These are phyloP conservation scores for Climacteris rufus DNA, from an alignment of 2,113 vertebrate species.

Conservation along the genomic window DNA sequence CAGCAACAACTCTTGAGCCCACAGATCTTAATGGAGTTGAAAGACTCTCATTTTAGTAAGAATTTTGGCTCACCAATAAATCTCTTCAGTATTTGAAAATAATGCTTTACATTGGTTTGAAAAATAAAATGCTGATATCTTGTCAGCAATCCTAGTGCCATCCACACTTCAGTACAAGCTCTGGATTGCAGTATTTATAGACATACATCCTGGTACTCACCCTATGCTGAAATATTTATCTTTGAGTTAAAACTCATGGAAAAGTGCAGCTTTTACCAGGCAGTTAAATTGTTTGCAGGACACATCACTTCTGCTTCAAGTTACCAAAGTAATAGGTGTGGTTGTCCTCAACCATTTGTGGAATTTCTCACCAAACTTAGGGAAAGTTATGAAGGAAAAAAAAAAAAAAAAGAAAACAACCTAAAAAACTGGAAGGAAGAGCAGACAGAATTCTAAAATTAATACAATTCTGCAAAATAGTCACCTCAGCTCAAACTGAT, in stretches of 20 bases:
- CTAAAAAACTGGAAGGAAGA: background rate
- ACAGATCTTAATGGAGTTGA: background rate
- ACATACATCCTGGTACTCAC: background rate
- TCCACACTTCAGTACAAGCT: background rate
- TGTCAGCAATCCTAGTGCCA: background rate
- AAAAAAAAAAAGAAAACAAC: rapidly evolving
- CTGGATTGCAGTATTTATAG: background rate
- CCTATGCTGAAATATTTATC: background rate
- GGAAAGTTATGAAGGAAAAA: background rate
- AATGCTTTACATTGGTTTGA: background rate
- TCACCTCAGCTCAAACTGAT: background rate
- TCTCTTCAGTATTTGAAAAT: background rate
- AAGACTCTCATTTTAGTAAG: background rate
- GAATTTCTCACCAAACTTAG: conserved; percentile 32
- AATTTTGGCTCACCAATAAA: background rate
- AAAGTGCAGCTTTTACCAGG: background rate
- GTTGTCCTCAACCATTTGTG: conserved; percentile 10
- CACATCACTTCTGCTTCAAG: background rate
- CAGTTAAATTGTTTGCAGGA: background rate
- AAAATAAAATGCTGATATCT: background rate
- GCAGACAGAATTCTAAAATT: background rate
- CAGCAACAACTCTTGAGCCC: background rate
- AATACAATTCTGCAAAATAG: background rate
- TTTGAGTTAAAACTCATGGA: background rate
- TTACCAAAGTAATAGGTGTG: background rate